These are phyloP conservation scores for Bombus waltoni DNA, from an alignment of 1,140 invertebrate species.

Conservation along the genomic window DNA sequence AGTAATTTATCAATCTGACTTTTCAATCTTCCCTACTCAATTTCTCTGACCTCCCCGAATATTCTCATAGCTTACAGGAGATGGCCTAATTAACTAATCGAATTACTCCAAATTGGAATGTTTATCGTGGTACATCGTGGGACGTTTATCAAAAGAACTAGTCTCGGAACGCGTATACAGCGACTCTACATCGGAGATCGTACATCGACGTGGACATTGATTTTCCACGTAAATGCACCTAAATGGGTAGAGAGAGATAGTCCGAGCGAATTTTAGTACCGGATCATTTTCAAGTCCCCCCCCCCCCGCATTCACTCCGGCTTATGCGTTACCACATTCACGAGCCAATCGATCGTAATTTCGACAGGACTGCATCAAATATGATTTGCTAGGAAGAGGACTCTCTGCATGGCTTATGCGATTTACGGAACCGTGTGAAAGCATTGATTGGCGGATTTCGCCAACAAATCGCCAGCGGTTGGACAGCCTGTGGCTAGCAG, in stretches of 20 bases:
- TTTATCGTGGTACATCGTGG: too few relatives aligned
- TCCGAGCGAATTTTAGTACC: conserved; percentile 5
- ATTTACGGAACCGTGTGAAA: conserved; percentile 51
- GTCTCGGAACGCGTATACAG: not conserved
- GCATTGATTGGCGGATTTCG: conserved; percentile 63
- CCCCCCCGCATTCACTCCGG: not conserved
- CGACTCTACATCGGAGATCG: not conserved
- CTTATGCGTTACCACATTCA: conserved; percentile 1
- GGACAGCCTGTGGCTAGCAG: conserved; percentile 7
- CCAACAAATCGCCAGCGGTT: not conserved
- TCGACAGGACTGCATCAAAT: conserved; percentile 46
- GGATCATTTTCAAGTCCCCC: conserved; percentile 23
- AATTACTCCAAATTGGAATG: not conserved
- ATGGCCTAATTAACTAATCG: not conserved
- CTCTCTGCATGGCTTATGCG: conserved; percentile 37
- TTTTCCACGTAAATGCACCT: not conserved
- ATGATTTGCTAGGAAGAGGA: conserved; percentile 56
- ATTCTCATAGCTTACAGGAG: not conserved
- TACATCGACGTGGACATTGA: not conserved
- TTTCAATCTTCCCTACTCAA: not conserved
- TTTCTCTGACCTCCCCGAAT: too few relatives aligned
- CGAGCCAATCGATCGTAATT: conserved; percentile 53
- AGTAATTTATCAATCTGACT: not conserved
- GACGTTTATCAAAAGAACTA: not conserved
- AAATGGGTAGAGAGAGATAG: not conserved